Conservation (phyloP, 2,888 invertebrate genomes). For the Conomelus anceps region DNA sequence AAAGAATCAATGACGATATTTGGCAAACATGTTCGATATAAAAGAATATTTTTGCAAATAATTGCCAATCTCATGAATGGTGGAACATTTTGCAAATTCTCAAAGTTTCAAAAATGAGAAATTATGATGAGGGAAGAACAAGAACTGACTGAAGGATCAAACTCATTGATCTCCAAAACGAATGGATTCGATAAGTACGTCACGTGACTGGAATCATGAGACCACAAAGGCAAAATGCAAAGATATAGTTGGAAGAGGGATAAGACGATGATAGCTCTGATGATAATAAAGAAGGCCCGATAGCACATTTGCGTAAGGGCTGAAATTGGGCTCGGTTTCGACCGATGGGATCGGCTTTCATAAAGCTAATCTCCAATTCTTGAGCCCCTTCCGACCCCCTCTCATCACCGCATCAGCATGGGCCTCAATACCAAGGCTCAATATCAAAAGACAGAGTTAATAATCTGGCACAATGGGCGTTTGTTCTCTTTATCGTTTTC, state of each 20-base stretch:
- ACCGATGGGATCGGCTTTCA: neutral
- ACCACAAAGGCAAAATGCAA: neutral
- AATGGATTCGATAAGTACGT: neutral
- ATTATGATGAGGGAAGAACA: neutral
- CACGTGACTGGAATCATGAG: neutral
- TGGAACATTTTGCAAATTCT: neutral
- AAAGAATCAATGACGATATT: neutral
- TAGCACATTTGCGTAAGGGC: conserved; percentile 12
- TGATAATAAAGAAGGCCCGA: neutral
- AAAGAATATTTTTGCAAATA: neutral
- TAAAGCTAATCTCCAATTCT: neutral
- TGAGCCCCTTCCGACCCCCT: neutral
- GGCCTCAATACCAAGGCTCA: neutral
- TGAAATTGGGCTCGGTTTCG: neutral
- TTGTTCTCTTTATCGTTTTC: neutral
- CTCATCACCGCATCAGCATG: neutral
- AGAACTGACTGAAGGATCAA: neutral
- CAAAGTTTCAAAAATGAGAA: neutral
- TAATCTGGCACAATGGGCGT: conserved; percentile 7
- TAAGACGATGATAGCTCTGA: neutral
- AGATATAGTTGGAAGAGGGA: neutral
- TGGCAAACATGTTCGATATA: neutral
- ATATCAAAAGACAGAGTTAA: conserved; percentile 14
- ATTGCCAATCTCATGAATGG: neutral
- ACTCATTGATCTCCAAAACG: neutral